Percentiles rank a stretch among this genome's conserved stretches.
These are phyloP conservation scores for Phacellophora camtschatica DNA, from an alignment of 30 jellyfish, hydroid and myxozoan genomes.

Conservation along the genomic window DNA sequence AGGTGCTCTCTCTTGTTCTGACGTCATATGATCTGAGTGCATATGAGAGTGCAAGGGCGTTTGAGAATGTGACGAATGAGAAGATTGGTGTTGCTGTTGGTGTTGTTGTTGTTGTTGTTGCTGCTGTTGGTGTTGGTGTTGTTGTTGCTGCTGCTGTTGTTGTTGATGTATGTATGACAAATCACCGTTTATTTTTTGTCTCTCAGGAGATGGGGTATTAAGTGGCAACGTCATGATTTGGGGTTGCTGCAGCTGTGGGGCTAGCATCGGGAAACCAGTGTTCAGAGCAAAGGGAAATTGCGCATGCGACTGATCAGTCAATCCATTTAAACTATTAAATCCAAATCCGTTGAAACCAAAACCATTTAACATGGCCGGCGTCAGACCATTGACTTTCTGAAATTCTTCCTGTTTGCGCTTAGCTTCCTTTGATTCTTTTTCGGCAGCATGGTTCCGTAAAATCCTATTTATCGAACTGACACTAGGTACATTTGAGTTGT, in stretches of 20 bases:
- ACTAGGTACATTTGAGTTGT: conserved; percentile 90
- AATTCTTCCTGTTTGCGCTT: conserved; percentile 92
- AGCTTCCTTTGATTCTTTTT: conserved; percentile 96
- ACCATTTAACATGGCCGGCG: conserved; percentile 87
- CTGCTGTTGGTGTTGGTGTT: conserved; percentile 39
- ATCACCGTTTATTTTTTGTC: conserved; percentile 78
- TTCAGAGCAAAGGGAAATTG: conserved; percentile 95
- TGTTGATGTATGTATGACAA: conserved; percentile 48
- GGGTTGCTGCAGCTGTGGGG: conserved; percentile 85
- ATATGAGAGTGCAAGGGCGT: conserved; percentile 13
- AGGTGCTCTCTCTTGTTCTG: conserved; percentile 46
- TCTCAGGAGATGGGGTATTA: conserved; percentile 91
- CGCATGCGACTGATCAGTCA: conserved; percentile 75
- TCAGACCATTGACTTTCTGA: conserved; percentile 84
- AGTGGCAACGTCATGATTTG: conserved; percentile 89
- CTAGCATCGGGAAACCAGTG: conserved; percentile 92
- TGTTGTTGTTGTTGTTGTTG: conserved; percentile 20
- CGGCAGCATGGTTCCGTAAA: conserved; percentile 97
- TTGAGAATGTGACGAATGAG: conserved; percentile 15
- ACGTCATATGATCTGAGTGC: conserved; percentile 25
- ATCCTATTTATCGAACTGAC: conserved; percentile 96
- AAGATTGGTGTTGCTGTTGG: conserved; percentile 16
- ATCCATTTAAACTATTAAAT: conserved; percentile 75
- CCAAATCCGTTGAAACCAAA: conserved; percentile 93
- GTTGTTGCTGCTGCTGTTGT: conserved; percentile 39